These are phyloP conservation scores for Stichodactyla mertensii DNA, from an alignment of 64 coral and sea anemone species.

Conservation along the genomic window DNA sequence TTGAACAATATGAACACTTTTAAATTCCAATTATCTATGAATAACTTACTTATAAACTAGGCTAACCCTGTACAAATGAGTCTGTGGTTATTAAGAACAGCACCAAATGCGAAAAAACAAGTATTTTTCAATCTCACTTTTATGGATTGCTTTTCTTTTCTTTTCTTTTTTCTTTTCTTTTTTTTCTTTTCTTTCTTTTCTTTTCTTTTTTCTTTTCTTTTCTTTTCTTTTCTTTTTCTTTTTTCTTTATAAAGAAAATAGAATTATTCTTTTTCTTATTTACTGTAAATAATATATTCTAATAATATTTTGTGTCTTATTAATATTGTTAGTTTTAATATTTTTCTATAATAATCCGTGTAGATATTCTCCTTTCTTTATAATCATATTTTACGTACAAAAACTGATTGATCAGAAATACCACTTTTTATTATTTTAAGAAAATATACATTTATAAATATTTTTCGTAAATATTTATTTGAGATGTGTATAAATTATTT, in stretches of 20 bases:
- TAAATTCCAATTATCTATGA: too few relatives aligned
- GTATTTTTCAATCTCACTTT: too few relatives aligned
- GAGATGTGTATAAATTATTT: slow-evolving; percentile 13
- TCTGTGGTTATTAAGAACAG: too few relatives aligned
- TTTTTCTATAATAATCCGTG: not conserved
- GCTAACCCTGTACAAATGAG: too few relatives aligned
- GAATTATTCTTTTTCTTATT: not conserved
- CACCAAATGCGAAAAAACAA: too few relatives aligned
- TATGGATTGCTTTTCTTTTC: too few relatives aligned
- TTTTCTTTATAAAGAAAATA: not conserved
- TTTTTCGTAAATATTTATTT: slow-evolving; percentile 13
- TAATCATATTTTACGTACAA: not conserved
- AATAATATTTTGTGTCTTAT: not conserved
- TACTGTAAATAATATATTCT: not conserved
- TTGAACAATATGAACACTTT: too few relatives aligned
- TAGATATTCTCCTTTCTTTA: not conserved
- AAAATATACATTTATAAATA: slow-evolving; percentile 15
- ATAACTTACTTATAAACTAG: too few relatives aligned
- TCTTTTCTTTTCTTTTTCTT: too few relatives aligned
- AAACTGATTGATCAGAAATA: not conserved
- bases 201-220: too few relatives aligned
- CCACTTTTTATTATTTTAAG: not conserved
- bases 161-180: too few relatives aligned
- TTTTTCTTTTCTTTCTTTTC: too few relatives aligned
- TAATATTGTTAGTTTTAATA: not conserved